Conservation (phyloP, 2,888 invertebrate genomes). For the Trachelus tabidus region DNA sequence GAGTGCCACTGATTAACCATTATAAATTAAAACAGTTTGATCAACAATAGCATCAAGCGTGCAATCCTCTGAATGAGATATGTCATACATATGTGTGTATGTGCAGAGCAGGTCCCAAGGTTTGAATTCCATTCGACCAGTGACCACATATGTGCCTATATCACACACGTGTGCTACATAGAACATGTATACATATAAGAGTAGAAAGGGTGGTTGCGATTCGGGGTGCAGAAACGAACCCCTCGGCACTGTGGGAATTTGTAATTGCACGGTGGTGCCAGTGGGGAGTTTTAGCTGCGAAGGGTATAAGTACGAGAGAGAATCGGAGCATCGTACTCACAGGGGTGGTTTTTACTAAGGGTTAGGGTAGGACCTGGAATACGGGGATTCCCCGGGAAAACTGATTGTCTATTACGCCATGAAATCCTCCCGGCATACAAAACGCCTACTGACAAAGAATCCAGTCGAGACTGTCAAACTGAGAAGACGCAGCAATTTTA, state of each 20-base stretch:
- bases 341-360: slow-evolving; percentile 7
- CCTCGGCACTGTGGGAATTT: slow-evolving; percentile 54
- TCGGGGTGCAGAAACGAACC: slow-evolving; percentile 16
- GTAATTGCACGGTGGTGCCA: slow-evolving; percentile 45
- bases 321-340: not conserved
- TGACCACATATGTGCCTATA: not conserved
- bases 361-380: slow-evolving; percentile 15
- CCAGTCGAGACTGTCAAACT: not conserved
- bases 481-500: not conserved
- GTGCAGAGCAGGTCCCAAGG: slow-evolving; percentile 32
- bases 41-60: slow-evolving; percentile 32
- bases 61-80: not conserved
- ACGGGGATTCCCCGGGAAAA: slow-evolving; percentile 20
- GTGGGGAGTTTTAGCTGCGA: slow-evolving; percentile 17
- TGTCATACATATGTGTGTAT: not conserved
- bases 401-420: slow-evolving; percentile 37
- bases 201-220: not conserved
- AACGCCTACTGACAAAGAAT: not conserved
- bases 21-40: slow-evolving; percentile 47
- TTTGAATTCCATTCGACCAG: slow-evolving; percentile 27
- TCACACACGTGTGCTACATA: not conserved
- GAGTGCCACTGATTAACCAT: not conserved
- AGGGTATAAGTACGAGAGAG: slow-evolving; percentile 23
- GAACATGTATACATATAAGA: not conserved
- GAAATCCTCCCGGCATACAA: not conserved